phyloP scores from a whole-genome alignment of 1,140 invertebrate species.

The Nixonia krombeini region DNA sequence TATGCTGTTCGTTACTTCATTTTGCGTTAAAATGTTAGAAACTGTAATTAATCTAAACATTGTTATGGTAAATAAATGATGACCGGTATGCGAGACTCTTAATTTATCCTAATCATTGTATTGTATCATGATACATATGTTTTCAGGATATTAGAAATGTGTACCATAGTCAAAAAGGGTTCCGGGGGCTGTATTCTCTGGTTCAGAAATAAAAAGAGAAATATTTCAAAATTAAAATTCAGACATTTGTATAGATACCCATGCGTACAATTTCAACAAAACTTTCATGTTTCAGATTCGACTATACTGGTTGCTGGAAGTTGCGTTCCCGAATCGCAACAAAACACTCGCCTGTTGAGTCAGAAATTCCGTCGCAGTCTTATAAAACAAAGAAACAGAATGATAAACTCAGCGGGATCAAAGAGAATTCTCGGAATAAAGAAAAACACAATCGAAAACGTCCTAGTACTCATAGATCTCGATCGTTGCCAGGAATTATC shows the following conservation, averaged over 20 bases:
- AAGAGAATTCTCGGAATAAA: neutral
- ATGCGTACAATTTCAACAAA: neutral
- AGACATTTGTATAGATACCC: too few relatives aligned
- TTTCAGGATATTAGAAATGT: too few relatives aligned
- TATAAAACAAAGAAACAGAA: neutral
- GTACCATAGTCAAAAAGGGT: too few relatives aligned
- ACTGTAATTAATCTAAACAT: too few relatives aligned
- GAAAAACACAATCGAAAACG: neutral
- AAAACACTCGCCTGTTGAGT: neutral
- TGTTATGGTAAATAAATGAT: too few relatives aligned
- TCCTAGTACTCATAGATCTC: neutral
- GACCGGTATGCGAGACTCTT: too few relatives aligned
- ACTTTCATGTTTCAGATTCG: conserved; percentile 3
- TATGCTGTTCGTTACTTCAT: too few relatives aligned
- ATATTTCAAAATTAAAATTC: too few relatives aligned
- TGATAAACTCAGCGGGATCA: neutral
- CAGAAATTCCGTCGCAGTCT: too few relatives aligned
- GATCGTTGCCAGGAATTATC: neutral
- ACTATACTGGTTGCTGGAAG: neutral
- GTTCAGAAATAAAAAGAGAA: neutral
- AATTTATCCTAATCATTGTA: too few relatives aligned
- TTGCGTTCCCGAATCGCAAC: neutral
- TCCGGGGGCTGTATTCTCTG: too few relatives aligned
- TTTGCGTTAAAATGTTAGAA: too few relatives aligned
- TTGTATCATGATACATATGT: conserved; percentile 12